A percentile compares a stretch with the other conserved stretches of the same genome.
Evolutionary conservation across 2,797 vertebrate species (phyloP).

Genomic region (Gorsachius magnificus): DNA sequence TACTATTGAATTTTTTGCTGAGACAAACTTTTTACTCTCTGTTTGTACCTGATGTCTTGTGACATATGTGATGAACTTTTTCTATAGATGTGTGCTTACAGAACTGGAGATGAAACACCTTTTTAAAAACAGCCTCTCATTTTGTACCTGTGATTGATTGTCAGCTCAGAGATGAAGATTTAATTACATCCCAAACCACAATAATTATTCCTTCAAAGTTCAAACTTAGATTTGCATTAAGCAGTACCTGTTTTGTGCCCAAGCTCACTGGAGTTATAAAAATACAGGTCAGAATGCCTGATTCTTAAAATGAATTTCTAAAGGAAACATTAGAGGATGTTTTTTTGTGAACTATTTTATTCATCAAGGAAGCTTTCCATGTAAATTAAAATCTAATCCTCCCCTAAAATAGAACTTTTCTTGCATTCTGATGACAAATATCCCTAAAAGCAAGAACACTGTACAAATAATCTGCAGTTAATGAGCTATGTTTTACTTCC

Average conservation of each 20-base stretch:
- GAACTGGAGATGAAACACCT: not conserved
- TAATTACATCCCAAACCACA: not conserved
- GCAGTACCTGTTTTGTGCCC: not conserved
- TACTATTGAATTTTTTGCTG: not conserved
- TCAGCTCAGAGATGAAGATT: not conserved
- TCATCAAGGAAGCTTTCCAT: slow-evolving; percentile 29
- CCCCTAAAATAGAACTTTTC: slow-evolving; percentile 39
- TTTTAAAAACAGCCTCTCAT: not conserved
- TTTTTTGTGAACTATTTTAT: slow-evolving; percentile 4
- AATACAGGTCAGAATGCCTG: not conserved
- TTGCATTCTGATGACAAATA: slow-evolving; percentile 65
- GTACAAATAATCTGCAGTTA: slow-evolving; percentile 54
- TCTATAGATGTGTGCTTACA: not conserved
- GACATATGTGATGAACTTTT: not conserved
- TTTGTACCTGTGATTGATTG: not conserved
- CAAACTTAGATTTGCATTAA: not conserved
- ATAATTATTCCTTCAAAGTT: not conserved
- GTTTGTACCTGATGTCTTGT: not conserved
- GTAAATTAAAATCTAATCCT: slow-evolving; percentile 62
- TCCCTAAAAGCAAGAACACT: slow-evolving; percentile 49
- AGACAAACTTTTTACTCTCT: not conserved
- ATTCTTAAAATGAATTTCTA: not conserved
- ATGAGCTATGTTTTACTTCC: slow-evolving; percentile 60
- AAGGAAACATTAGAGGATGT: not conserved
- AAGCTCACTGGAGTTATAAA: not conserved